Evolutionary conservation across 2,888 invertebrate species (phyloP), one percentile per base, ranked within the genome.

Genomic region (Sinodicranocentrus sp.): DNA sequence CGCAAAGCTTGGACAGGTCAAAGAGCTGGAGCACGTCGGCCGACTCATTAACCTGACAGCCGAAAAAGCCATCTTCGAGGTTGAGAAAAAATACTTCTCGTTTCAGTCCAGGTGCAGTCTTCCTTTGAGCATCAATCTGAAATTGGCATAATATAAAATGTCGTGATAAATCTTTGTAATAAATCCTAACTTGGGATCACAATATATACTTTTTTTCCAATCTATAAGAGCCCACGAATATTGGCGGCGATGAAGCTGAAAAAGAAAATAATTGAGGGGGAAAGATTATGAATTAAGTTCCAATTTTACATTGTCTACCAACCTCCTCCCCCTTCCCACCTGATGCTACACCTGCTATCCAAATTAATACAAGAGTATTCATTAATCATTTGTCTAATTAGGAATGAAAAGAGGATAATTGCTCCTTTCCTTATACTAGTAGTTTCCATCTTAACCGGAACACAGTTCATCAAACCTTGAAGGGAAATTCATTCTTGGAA

Each of bases 51-150:
- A 97, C 96, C 94, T 98, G 97, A 92, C 97, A 98, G 90, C 97
- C 97, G 92, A 98, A 98, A 92, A 97, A 97, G 91, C 97, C 97
- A 93, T 97, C 97, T 93, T 97, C 97, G 92, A 97, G 94, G 92
- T 97, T 97, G 91, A 98, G 94, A 93, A 97, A 97, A 93, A 98
- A 97, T 91, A 97, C 95, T 93, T 97, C 97, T 92, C 95, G 94
- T 93, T 94, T 95, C 92, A 95, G 85, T 85, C 85, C 86, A 84
- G 84, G 78, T 77, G 83, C 85, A 87, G 87, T 87, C 87, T 87
- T 87, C 84, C 85, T 85, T 85, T 87, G 87, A 86, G 86, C 86
- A 86, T 83, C 84, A 73, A 85, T 85, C 87, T 87, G 57, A 75
- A 73, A 72, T 73, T 3, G n/a, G 21, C 39, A 68, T 26, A 25